These are phyloP conservation scores for Conus canariensis DNA, from an alignment of 2,888 invertebrate species.

Conservation along the genomic window DNA sequence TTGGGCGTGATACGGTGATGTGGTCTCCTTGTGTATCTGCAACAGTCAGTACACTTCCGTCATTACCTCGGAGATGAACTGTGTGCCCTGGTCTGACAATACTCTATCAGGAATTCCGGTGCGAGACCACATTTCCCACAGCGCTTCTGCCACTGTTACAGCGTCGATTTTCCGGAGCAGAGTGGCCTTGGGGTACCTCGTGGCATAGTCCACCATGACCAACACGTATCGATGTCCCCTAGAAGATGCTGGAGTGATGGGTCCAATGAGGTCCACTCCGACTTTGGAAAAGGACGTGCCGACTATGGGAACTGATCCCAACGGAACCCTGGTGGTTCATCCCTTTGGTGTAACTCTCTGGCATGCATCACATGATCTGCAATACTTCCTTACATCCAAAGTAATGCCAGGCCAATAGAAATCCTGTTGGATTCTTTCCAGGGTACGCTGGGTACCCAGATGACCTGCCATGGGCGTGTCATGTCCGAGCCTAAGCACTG, in stretches of 20 bases:
- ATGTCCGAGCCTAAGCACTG: not conserved
- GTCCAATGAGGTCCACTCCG: not conserved
- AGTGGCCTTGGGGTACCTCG: not conserved
- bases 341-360: not conserved
- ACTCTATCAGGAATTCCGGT: not conserved
- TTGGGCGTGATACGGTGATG: too few relatives aligned
- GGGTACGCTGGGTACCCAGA: too few relatives aligned
- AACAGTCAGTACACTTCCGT: too few relatives aligned
- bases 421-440: too few relatives aligned
- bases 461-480: conserved; percentile 40
- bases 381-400: not conserved
- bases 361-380: not conserved
- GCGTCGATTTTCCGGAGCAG: not conserved
- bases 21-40: too few relatives aligned
- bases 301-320: not conserved
- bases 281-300: not conserved
- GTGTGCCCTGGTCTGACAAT: not conserved
- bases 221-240: not conserved
- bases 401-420: not conserved
- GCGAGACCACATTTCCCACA: not conserved
- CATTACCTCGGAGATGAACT: too few relatives aligned
- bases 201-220: not conserved
- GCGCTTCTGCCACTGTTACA: not conserved
- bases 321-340: not conserved
- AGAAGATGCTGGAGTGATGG: too few relatives aligned